Percentiles rank a stretch among this genome's conserved stretches.
phyloP scores from a whole-genome alignment of 2,113 vertebrate species.

The Anseranas semipalmata region DNA sequence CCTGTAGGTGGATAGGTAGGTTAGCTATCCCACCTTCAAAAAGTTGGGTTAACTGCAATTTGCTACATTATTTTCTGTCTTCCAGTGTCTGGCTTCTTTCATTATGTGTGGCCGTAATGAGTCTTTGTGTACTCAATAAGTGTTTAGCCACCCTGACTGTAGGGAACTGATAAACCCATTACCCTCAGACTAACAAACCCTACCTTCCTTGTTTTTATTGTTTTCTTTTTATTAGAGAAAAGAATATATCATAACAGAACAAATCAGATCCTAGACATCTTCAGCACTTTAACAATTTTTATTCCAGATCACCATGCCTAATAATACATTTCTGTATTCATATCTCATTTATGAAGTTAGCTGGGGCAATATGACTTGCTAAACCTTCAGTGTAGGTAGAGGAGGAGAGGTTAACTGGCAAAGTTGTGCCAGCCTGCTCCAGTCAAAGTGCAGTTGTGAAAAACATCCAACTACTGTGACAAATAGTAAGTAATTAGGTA shows the following conservation, averaged over 20 bases:
- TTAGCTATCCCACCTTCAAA: neutral
- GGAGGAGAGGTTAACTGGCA: neutral
- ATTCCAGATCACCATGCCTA: neutral
- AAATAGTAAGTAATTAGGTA: neutral
- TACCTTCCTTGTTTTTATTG: neutral
- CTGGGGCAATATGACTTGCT: neutral
- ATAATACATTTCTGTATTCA: neutral
- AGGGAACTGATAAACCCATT: neutral
- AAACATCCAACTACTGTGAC: neutral
- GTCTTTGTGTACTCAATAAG: neutral
- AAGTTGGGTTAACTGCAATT: neutral
- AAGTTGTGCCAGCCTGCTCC: neutral
- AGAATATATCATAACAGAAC: neutral
- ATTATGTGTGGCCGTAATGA: neutral
- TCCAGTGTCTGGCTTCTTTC: neutral
- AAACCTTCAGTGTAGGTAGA: neutral
- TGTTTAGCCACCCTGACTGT: neutral
- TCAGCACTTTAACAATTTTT: neutral
- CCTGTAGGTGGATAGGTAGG: neutral
- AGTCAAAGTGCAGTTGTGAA: neutral
- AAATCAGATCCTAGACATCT: neutral
- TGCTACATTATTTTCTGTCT: neutral
- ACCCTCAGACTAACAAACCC: neutral
- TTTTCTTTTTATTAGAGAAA: neutral
- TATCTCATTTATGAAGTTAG: neutral